These are phyloP conservation scores for Lordiphosa mommai DNA, from an alignment of 1,140 invertebrate genomes.

Conservation along the genomic window DNA sequence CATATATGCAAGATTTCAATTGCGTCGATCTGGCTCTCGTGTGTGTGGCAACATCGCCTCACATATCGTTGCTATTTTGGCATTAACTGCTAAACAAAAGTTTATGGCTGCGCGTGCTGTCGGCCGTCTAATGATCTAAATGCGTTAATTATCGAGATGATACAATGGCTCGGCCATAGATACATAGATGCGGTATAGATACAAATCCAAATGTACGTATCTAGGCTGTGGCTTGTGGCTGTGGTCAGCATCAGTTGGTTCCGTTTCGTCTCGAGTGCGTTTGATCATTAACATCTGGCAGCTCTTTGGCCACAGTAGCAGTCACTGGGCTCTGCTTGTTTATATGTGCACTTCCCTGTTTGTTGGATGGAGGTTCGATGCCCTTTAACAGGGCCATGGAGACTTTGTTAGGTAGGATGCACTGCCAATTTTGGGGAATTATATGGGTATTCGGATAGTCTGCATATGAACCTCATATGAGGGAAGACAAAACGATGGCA, in stretches of 20 bases:
- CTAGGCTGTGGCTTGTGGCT: constrained; percentile 16
- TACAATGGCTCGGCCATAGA: constrained; percentile 24
- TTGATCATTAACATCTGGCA: constrained; percentile 49
- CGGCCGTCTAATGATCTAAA: constrained; percentile 43
- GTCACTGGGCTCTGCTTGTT: constrained; percentile 4
- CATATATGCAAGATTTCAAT: constrained; percentile 18
- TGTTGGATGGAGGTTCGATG: no score
- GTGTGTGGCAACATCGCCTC: constrained; percentile 14
- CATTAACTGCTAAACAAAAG: constrained; percentile 54
- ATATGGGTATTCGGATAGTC: no score
- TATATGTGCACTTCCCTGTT: background rate
- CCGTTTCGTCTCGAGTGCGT: constrained; percentile 41
- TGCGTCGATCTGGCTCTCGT: background rate
- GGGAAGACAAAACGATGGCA: no score
- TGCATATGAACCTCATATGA: no score
- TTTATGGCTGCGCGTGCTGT: constrained; percentile 51
- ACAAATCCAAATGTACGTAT: constrained; percentile 15
- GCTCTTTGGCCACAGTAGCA: constrained; percentile 16
- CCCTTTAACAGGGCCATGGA: no score
- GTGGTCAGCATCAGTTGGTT: constrained; percentile 40
- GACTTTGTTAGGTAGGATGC: no score
- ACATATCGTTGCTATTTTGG: constrained; percentile 19
- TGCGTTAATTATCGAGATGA: constrained; percentile 61
- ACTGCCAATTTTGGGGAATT: no score
- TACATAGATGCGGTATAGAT: background rate